These are phyloP conservation scores for Cotesia chilonis DNA, from an alignment of 1,140 invertebrate genomes.

Conservation along the genomic window DNA sequence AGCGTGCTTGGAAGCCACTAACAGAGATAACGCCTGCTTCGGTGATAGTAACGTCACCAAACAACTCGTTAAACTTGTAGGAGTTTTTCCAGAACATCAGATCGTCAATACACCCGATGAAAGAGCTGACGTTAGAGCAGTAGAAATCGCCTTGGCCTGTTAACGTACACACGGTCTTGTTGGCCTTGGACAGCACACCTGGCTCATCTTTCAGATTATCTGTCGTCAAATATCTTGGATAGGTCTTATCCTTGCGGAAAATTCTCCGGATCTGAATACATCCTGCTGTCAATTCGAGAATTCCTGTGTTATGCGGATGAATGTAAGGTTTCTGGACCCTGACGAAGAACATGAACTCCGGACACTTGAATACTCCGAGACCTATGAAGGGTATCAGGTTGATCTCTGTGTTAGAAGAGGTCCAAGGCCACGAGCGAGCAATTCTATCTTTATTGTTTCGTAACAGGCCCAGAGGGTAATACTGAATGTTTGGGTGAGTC, in stretches of 20 bases:
- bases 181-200: neutral
- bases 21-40: neutral
- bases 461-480: no score
- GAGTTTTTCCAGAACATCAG: constrained; percentile 1
- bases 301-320: neutral
- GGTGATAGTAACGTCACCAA: neutral
- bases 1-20: neutral
- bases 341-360: no score
- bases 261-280: neutral
- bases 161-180: no score
- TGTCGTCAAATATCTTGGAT: neutral
- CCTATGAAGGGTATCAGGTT: no score
- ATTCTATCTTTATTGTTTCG: no score
- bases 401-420: no score
- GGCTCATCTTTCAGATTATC: neutral
- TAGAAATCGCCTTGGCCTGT: neutral
- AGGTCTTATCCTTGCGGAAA: neutral
- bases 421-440: no score
- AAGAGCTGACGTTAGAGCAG: neutral
- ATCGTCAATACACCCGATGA: neutral
- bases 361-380: no score
- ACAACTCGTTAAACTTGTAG: neutral
- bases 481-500: no score
- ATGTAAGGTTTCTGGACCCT: neutral
- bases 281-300: neutral